Base-by-base conservation (phyloP, 2,888 invertebrate species). In the Cheilosia grossa region DNA sequence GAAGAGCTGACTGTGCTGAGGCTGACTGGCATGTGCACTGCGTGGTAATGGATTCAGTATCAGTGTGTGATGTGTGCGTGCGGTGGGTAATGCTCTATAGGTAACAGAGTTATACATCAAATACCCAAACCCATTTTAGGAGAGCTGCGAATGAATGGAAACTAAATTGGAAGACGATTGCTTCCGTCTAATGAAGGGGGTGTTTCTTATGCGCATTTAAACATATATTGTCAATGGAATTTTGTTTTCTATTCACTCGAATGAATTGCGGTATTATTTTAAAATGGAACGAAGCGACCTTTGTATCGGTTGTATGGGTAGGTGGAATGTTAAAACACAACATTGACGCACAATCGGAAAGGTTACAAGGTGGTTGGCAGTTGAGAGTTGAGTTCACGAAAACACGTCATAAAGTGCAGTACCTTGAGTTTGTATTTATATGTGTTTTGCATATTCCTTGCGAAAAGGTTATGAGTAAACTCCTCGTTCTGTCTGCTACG, bases 161-260 rank as follows among this genome's bases (percentile, higher is more conserved):
- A 70, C 75, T 75, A 75, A 85, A 75, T 70, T 85, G 79, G 42
- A 80, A 80, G 83, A 85, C 70, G 74, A 83, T 74, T 79, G 59
- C 58, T 64, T 44, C 54, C 44, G 27, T 69, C 64, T 74, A 69
- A 64, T 75, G 66, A 63, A 56, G 77, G 66, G 64, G 64, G 30
- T 56, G 54, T 54, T 61, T 82, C 66, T 67, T 73, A 42, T 72
- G 77, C 77, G 59, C 64, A 82, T 67, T 77, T 72, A 72, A 77
- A 61, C 82, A 54, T 33, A 56, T 82, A 63, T 82, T 81, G 74
- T 81, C 54, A 42, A 69, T 30, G 42, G 27, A 75, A 69, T 70
- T 67, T 63, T 61, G 61, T 63, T 69, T 33, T 21, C 51, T 19
- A 66, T 80, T 80, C 58, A 58, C 2, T 13, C 21, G 19, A 40